These are phyloP conservation scores for Petaurus breviceps DNA, from an alignment of 2,113 vertebrate species.

Conservation along the genomic window DNA sequence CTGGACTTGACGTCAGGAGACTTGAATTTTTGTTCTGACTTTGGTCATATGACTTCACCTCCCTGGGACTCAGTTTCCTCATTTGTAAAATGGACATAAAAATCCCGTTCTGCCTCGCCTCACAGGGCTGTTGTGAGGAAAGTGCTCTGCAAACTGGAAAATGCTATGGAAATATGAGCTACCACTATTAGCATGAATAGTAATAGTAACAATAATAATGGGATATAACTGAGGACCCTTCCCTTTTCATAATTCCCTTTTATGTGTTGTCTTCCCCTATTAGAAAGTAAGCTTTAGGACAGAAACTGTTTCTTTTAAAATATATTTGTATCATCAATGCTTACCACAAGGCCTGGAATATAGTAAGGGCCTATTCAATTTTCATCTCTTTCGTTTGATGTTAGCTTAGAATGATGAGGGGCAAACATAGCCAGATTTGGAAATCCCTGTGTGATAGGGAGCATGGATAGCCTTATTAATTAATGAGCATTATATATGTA, in stretches of 20 bases:
- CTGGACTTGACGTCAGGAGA: not conserved
- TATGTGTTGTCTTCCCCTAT: not conserved
- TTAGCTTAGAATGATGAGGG: not conserved
- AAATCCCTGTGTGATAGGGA: not conserved
- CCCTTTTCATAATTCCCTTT: not conserved
- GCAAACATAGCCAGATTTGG: not conserved
- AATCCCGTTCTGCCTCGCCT: not conserved
- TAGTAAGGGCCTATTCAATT: not conserved
- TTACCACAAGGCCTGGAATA: not conserved
- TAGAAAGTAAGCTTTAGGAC: not conserved
- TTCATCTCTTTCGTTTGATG: not conserved
- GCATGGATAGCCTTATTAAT: not conserved
- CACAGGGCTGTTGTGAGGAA: not conserved
- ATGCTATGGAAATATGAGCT: not conserved
- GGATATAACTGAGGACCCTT: not conserved
- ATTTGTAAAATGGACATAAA: not conserved
- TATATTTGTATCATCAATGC: not conserved
- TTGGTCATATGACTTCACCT: not conserved
- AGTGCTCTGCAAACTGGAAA: not conserved
- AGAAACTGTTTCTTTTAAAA: not conserved
- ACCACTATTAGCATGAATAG: not conserved
- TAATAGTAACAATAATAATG: not conserved
- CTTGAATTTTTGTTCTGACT: not conserved
- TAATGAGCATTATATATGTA: not conserved
- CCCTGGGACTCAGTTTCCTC: not conserved